Evolutionary conservation across 2,888 invertebrate genomes (phyloP).

Genomic region (Caenorhabditis zanzibari): DNA sequence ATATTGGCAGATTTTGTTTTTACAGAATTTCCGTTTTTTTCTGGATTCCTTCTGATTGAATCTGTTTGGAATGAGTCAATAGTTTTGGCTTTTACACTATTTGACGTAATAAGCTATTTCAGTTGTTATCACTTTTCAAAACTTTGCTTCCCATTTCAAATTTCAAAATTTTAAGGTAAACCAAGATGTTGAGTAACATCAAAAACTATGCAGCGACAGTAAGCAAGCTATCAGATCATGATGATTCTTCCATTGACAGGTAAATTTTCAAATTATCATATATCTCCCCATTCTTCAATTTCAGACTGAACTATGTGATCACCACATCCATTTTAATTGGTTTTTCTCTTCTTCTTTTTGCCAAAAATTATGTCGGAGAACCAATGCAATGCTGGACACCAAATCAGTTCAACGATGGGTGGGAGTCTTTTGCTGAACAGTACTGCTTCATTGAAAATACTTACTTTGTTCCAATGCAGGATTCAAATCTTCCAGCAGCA

Average conservation of each 20-base stretch:
- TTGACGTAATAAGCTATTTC: neutral
- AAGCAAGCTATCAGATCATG: slow-evolving; percentile 70
- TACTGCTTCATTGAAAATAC: slow-evolving; percentile 86
- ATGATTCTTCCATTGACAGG: slow-evolving; percentile 84
- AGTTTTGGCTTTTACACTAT: neutral
- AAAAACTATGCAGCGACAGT: slow-evolving; percentile 48
- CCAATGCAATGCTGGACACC: slow-evolving; percentile 85
- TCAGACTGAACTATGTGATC: slow-evolving; percentile 84
- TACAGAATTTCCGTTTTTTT: neutral
- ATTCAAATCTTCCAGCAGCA: slow-evolving; percentile 66
- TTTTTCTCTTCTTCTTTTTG: slow-evolving; percentile 84
- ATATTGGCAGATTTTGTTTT: neutral
- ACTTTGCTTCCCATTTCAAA: neutral
- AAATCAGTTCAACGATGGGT: slow-evolving; percentile 81
- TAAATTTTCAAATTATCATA: neutral
- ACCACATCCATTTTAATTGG: slow-evolving; percentile 84
- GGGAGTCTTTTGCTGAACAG: slow-evolving; percentile 85
- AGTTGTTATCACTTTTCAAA: slow-evolving; percentile 1
- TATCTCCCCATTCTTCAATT: neutral
- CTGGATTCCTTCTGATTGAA: neutral
- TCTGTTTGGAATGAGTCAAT: neutral
- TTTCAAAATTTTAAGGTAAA: slow-evolving; percentile 16
- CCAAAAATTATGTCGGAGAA: slow-evolving; percentile 85
- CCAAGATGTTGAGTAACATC: slow-evolving; percentile 67
- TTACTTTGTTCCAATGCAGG: slow-evolving; percentile 82